Evolutionary conservation across 2,113 vertebrate genomes (phyloP).

Genomic region (Dicaeum eximium): DNA sequence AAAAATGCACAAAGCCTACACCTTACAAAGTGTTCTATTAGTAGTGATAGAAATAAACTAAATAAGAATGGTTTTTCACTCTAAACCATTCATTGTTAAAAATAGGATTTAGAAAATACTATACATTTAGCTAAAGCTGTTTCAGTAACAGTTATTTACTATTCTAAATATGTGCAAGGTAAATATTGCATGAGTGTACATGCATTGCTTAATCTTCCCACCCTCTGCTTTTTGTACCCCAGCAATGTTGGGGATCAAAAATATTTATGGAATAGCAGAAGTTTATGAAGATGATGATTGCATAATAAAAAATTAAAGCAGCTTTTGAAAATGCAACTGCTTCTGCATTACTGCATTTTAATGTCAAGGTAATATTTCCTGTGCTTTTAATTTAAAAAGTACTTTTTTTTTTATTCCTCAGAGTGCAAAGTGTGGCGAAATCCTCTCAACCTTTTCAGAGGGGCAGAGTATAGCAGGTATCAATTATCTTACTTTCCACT

Average conservation of each 20-base stretch:
- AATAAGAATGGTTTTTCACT: neutral
- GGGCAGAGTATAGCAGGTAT: slow-evolving; percentile 98
- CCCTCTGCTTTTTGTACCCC: neutral
- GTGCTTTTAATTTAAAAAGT: neutral
- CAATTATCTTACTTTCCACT: neutral
- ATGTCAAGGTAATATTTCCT: neutral
- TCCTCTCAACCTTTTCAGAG: slow-evolving; percentile 95
- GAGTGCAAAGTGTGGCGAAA: slow-evolving; percentile 99
- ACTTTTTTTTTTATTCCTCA: slow-evolving; percentile 15
- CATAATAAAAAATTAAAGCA: neutral
- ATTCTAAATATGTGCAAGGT: neutral
- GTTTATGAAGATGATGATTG: neutral
- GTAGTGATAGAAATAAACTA: neutral
- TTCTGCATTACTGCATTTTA: neutral
- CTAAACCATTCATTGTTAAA: neutral
- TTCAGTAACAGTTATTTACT: neutral
- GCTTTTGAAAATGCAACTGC: neutral
- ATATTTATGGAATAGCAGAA: neutral
- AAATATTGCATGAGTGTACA: neutral
- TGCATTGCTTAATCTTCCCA: neutral
- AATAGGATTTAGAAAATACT: neutral
- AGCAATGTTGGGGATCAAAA: neutral
- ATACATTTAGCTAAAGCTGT: neutral
- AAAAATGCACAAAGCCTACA: neutral
- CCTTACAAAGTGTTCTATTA: neutral